These are phyloP conservation scores for Ivindomyrus marchei DNA, from an alignment of 2,113 vertebrate genomes.

Conservation along the genomic window DNA sequence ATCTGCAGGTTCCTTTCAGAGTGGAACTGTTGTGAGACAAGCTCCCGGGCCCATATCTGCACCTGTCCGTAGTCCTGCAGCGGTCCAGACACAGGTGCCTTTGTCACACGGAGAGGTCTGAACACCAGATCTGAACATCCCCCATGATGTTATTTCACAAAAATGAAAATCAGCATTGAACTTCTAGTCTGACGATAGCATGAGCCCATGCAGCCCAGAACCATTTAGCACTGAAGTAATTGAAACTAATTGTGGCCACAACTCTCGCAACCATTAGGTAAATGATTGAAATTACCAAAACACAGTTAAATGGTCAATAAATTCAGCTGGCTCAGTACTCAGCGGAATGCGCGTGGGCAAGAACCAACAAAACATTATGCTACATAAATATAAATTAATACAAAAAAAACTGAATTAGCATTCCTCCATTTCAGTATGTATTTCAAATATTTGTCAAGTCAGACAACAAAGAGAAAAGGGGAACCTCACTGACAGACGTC, in stretches of 20 bases:
- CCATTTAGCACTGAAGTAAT: neutral
- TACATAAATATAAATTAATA: neutral
- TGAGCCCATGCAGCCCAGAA: neutral
- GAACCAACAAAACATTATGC: neutral
- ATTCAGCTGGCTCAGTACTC: neutral
- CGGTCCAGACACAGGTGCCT: neutral
- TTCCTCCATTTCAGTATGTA: neutral
- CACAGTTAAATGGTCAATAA: neutral
- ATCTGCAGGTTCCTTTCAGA: conserved; percentile 13
- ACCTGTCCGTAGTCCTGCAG: neutral
- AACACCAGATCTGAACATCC: neutral
- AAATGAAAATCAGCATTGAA: neutral
- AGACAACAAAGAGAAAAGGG: neutral
- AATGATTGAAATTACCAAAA: neutral
- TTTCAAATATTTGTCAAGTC: neutral
- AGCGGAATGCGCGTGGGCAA: neutral
- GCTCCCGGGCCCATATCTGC: conserved; percentile 1
- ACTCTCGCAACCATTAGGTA: neutral
- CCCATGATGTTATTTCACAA: neutral
- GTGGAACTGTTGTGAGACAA: conserved; percentile 23
- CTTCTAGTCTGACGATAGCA: neutral
- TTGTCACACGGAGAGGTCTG: neutral
- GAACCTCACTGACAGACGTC: conserved; percentile 34
- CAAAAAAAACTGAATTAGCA: neutral
- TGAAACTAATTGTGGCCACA: neutral